Conservation (phyloP, 2,888 invertebrate species). For the Cantharis lateralis region DNA sequence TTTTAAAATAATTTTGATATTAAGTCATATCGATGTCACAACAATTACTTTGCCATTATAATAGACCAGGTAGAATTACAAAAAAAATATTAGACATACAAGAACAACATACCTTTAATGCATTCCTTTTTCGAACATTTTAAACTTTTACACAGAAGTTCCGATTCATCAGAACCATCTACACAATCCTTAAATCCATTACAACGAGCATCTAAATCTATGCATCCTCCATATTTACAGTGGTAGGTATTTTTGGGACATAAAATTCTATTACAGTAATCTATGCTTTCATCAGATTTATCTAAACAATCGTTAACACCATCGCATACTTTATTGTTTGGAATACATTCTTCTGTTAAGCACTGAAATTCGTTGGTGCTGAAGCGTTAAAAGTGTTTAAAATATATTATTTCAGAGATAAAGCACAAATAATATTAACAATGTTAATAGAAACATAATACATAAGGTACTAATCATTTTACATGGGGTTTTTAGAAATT, state of each 20-base stretch:
- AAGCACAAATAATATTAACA: background rate
- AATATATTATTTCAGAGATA: background rate
- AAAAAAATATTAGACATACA: background rate
- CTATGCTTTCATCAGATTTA: constrained; percentile 39
- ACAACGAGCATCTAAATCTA: constrained; percentile 33
- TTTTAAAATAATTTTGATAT: background rate
- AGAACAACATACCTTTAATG: constrained; percentile 9
- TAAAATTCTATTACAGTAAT: constrained; percentile 32
- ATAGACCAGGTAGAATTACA: too few relatives aligned
- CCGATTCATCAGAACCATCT: constrained; percentile 40
- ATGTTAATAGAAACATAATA: too few relatives aligned
- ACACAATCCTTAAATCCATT: constrained; percentile 38
- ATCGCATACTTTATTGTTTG: constrained; percentile 36
- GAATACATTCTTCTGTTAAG: constrained; percentile 35
- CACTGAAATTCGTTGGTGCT: constrained; percentile 39
- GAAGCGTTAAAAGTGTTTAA: constrained; percentile 7
- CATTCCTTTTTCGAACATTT: constrained; percentile 29
- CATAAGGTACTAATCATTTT: too few relatives aligned
- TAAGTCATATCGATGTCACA: background rate
- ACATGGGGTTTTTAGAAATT: too few relatives aligned
- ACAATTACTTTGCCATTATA: too few relatives aligned
- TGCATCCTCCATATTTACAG: constrained; percentile 39
- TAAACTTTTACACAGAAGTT: constrained; percentile 18
- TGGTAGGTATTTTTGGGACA: constrained; percentile 38
- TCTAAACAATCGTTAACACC: constrained; percentile 37